phyloP scores from a whole-genome alignment of 2,113 vertebrate genomes.

The Clupea harengus region DNA sequence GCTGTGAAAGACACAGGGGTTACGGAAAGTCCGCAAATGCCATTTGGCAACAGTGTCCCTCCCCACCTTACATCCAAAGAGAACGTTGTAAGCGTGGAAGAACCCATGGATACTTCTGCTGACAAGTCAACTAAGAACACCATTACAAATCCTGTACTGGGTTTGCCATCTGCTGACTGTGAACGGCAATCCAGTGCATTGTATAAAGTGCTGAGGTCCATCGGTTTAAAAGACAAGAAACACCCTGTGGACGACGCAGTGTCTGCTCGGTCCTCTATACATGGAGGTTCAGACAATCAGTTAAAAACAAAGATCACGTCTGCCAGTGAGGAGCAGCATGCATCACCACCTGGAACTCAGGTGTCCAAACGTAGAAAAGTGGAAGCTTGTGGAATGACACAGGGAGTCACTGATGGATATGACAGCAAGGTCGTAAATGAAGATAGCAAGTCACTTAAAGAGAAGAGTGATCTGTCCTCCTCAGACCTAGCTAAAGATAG shows the following conservation, averaged over 20 bases:
- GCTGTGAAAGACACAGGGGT: background rate
- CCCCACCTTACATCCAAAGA: background rate
- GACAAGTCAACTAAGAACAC: background rate
- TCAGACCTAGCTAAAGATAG: background rate
- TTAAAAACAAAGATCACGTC: background rate
- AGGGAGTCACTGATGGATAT: background rate
- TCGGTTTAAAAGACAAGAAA: conserved; percentile 55
- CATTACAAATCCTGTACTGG: background rate
- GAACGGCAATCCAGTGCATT: conserved; percentile 57
- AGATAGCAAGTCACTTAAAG: background rate
- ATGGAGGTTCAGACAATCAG: background rate
- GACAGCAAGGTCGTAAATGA: background rate
- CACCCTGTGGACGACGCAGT: conserved; percentile 1
- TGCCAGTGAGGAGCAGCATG: background rate
- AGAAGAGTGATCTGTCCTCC: background rate
- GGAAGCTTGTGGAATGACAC: conserved; percentile 5
- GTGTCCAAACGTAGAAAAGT: conserved; percentile 61
- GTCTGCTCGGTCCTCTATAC: conserved; percentile 1
- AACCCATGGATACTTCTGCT: background rate
- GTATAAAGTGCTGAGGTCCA: conserved; percentile 69
- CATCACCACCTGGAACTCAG: conserved; percentile 43
- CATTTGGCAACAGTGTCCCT: background rate
- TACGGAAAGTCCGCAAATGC: background rate
- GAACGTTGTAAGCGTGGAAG: conserved; percentile 21
- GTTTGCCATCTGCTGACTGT: conserved; percentile 5